A percentile compares a stretch with the other conserved stretches of the same genome.
Evolutionary conservation across 2,888 invertebrate genomes (phyloP).

Genomic region (Drosophila leonis): DNA sequence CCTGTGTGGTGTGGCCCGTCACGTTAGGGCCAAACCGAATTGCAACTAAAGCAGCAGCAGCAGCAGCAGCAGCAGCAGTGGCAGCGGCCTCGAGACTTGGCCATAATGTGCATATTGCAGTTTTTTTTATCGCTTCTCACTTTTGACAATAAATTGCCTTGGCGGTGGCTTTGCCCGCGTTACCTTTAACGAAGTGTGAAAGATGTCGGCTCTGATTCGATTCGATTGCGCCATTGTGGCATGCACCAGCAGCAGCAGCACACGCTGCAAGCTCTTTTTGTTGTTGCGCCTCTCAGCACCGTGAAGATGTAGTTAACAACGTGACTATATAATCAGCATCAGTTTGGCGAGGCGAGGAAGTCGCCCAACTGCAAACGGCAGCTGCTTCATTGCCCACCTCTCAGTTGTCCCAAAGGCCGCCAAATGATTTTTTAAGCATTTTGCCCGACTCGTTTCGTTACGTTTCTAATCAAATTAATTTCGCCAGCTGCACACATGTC

Average conservation of each 20-base stretch:
- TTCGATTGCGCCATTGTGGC: conserved; percentile 76
- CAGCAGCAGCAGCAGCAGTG: conserved; percentile 20
- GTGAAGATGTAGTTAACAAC: conserved; percentile 82
- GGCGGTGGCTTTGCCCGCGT: conserved; percentile 65
- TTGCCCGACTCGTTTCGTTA: conserved; percentile 44
- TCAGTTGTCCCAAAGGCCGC: conserved; percentile 21
- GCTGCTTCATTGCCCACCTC: conserved; percentile 35
- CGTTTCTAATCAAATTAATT: conserved; percentile 73
- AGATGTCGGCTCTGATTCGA: conserved; percentile 77
- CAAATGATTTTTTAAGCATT: conserved; percentile 65
- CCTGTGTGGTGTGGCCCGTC: conserved; percentile 59
- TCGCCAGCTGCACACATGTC: conserved; percentile 65
- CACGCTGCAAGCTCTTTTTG: conserved; percentile 65
- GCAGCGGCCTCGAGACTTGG: conserved; percentile 50
- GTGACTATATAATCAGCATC: conserved; percentile 78
- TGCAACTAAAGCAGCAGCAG: conserved; percentile 12
- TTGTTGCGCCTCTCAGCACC: conserved; percentile 43
- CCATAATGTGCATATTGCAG: conserved; percentile 78
- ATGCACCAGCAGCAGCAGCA: conserved; percentile 60
- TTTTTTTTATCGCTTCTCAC: conserved; percentile 60
- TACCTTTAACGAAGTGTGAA: conserved; percentile 80
- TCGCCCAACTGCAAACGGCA: conserved; percentile 40
- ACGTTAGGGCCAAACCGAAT: conserved; percentile 68
- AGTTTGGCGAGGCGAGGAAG: conserved; percentile 67
- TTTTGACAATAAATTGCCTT: conserved; percentile 79